A percentile compares a stretch with the other conserved stretches of the same genome.
Evolutionary conservation across 2,888 invertebrate species (phyloP).

Genomic region (Mesorhabditis belari): DNA sequence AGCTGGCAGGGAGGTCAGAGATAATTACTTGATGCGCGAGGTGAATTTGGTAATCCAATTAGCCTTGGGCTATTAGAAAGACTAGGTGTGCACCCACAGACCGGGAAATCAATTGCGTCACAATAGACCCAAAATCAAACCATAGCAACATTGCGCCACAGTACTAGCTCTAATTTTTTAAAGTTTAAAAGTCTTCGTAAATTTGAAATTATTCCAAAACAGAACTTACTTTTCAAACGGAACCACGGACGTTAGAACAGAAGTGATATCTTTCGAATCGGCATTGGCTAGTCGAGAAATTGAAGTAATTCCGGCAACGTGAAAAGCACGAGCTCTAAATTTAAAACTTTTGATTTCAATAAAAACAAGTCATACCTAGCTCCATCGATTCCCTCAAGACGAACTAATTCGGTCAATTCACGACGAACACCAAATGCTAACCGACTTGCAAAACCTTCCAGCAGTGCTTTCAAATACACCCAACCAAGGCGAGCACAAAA

Average conservation of each 20-base stretch:
- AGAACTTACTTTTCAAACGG: slow-evolving; percentile 27
- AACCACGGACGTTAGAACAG: slow-evolving; percentile 21
- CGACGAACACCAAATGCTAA: slow-evolving; percentile 78
- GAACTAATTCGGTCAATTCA: slow-evolving; percentile 83
- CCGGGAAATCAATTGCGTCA: too few species aligned
- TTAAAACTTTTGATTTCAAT: neutral
- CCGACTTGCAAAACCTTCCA: slow-evolving; percentile 86
- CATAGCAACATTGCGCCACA: too few species aligned
- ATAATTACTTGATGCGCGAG: too few species aligned
- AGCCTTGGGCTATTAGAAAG: too few species aligned
- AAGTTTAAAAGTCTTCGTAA: too few species aligned
- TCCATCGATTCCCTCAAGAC: slow-evolving; percentile 59
- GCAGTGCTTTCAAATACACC: slow-evolving; percentile 78
- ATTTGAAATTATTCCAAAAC: too few species aligned
- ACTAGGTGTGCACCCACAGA: too few species aligned
- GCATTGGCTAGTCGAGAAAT: slow-evolving; percentile 18
- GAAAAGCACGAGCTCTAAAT: slow-evolving; percentile 33
- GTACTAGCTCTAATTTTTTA: too few species aligned
- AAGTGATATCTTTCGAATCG: slow-evolving; percentile 16
- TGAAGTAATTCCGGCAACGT: slow-evolving; percentile 25
- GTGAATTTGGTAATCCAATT: too few species aligned
- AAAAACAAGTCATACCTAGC: slow-evolving; percentile 11
- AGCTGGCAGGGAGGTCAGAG: too few species aligned
- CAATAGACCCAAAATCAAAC: too few species aligned
- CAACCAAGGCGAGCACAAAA: slow-evolving; percentile 88